phyloP scores from a whole-genome alignment of 2,797 vertebrate genomes.

The Rhinella marina region DNA sequence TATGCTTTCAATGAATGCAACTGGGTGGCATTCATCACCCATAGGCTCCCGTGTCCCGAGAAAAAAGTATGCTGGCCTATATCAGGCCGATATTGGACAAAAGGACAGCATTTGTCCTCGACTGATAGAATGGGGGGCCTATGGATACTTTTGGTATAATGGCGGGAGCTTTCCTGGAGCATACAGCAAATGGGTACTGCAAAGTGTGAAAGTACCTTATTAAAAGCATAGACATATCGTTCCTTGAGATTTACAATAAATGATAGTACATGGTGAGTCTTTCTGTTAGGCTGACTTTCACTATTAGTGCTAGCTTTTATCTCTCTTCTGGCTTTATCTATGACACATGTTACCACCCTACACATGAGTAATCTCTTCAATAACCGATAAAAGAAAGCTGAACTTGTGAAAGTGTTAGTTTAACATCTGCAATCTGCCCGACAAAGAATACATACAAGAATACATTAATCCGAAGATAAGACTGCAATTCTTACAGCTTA shows the following conservation, averaged over 20 bases:
- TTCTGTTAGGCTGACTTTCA: not conserved
- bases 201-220: too few species aligned
- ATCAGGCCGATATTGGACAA: too few species aligned
- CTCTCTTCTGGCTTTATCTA: not conserved
- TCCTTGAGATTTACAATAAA: not conserved
- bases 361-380: not conserved
- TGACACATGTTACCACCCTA: not conserved
- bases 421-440: not conserved
- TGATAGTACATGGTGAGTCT: not conserved
- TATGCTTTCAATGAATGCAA: too few species aligned
- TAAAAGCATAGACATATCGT: not conserved
- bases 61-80: too few species aligned
- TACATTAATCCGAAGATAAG: not conserved
- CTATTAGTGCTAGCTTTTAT: not conserved
- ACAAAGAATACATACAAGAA: not conserved
- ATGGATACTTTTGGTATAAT: not conserved
- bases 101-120: too few species aligned
- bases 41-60: too few species aligned
- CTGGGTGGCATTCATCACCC: too few species aligned
- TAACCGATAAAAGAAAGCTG: conserved; percentile 10
- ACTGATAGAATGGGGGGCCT: too few species aligned
- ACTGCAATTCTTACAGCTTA: not conserved
- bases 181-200: too few species aligned
- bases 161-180: not conserved
- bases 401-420: not conserved